These are phyloP conservation scores for Macrostomum lignano DNA, from an alignment of 1,140 invertebrate species.

Conservation along the genomic window DNA sequence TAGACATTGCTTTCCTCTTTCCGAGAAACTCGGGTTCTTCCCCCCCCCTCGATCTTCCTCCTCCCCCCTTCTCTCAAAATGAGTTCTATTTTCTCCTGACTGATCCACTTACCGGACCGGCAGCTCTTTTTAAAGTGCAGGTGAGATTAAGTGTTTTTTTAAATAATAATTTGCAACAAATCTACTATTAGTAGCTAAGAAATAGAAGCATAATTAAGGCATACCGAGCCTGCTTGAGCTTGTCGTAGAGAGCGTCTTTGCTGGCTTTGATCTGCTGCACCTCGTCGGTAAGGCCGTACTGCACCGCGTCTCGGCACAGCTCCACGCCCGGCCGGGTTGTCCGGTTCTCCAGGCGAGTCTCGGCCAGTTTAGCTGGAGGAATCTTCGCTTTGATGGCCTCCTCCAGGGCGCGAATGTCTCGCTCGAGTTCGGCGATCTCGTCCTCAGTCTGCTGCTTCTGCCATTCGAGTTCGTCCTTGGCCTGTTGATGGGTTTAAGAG, in stretches of 20 bases:
- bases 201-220: too few relatives aligned
- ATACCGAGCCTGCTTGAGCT: constrained; percentile 26
- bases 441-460: constrained; percentile 48
- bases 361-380: constrained; percentile 23
- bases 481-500: too few relatives aligned
- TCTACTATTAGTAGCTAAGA: too few relatives aligned
- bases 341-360: constrained; percentile 28
- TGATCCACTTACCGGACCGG: too few relatives aligned
- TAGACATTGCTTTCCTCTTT: too few relatives aligned
- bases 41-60: too few relatives aligned
- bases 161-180: too few relatives aligned
- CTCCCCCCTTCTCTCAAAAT: too few relatives aligned
- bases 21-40: too few relatives aligned
- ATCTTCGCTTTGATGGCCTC: constrained; percentile 22
- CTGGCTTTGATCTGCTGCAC: constrained; percentile 26
- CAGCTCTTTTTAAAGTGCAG: too few relatives aligned
- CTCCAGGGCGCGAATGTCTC: constrained; percentile 23
- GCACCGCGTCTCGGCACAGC: constrained; percentile 43
- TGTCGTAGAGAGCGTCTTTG: constrained; percentile 23
- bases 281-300: constrained; percentile 27
- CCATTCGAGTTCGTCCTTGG: constrained; percentile 53
- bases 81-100: too few relatives aligned
- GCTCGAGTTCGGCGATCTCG: constrained; percentile 39
- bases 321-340: constrained; percentile 38
- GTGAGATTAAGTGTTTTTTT: too few relatives aligned